These are phyloP conservation scores for Ameiurus melas DNA, from an alignment of 2,113 vertebrate genomes.

Conservation along the genomic window DNA sequence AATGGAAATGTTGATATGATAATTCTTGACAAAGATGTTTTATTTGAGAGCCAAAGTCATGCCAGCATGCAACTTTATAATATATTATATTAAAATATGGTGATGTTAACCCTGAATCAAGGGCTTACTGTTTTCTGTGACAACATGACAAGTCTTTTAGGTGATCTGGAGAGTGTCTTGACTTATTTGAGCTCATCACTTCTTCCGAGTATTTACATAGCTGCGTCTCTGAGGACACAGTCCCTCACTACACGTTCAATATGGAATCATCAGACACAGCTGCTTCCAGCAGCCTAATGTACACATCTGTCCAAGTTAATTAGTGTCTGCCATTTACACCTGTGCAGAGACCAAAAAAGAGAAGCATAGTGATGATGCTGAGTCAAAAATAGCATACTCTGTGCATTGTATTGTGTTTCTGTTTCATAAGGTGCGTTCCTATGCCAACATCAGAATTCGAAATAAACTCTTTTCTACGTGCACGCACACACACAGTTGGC, in stretches of 20 bases:
- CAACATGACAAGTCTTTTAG: slow-evolving; percentile 23
- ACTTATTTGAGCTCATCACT: slow-evolving; percentile 29
- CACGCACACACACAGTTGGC: slow-evolving; percentile 32
- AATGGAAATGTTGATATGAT: slow-evolving; percentile 45
- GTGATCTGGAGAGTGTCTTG: slow-evolving; percentile 32
- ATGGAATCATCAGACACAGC: slow-evolving; percentile 11
- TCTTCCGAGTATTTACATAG: slow-evolving; percentile 32
- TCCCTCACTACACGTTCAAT: slow-evolving; percentile 1
- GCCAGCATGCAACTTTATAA: slow-evolving; percentile 24
- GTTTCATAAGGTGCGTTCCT: slow-evolving; percentile 7
- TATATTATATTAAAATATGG: slow-evolving; percentile 5
- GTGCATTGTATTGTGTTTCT: not conserved
- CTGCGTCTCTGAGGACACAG: slow-evolving; percentile 12
- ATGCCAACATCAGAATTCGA: slow-evolving; percentile 20
- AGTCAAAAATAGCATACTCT: slow-evolving; percentile 24
- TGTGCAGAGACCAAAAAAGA: slow-evolving; percentile 10
- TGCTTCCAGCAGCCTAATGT: slow-evolving; percentile 23
- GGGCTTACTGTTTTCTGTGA: slow-evolving; percentile 20
- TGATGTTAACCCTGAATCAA: slow-evolving; percentile 26
- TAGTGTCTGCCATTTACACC: slow-evolving; percentile 40
- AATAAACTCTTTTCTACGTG: slow-evolving; percentile 7
- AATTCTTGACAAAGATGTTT: slow-evolving; percentile 42
- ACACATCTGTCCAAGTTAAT: slow-evolving; percentile 41
- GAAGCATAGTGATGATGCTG: not conserved
- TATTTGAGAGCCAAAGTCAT: not conserved